These are phyloP conservation scores for Diaperis boleti DNA, from an alignment of 2,888 invertebrate genomes.

Conservation along the genomic window DNA sequence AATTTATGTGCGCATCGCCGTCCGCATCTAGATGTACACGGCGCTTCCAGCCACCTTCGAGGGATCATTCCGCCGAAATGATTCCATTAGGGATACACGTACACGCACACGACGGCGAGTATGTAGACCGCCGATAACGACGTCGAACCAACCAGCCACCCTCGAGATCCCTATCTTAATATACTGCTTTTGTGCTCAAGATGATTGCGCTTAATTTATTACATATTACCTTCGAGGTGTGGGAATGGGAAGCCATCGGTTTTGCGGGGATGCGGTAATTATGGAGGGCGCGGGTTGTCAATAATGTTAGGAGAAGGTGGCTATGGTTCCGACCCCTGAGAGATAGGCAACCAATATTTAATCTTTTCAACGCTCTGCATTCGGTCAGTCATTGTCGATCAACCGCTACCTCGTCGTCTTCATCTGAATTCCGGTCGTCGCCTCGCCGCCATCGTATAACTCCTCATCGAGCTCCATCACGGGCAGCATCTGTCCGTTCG, in stretches of 20 bases:
- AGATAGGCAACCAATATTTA: too few relatives aligned
- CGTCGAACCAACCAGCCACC: constrained; percentile 43
- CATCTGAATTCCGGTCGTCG: constrained; percentile 53
- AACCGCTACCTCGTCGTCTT: too few relatives aligned
- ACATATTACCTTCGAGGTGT: constrained; percentile 40
- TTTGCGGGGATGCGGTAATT: constrained; percentile 25
- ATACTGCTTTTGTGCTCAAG: constrained; percentile 54
- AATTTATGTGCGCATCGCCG: constrained; percentile 66
- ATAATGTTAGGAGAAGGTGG: too few relatives aligned
- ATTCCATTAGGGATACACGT: constrained; percentile 46
- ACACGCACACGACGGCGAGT: constrained; percentile 47
- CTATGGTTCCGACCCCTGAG: too few relatives aligned
- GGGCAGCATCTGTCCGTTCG: constrained; percentile 54
- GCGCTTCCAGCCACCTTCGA: constrained; percentile 53
- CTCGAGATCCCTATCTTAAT: constrained; percentile 52
- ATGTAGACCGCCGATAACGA: constrained; percentile 47
- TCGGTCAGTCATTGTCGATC: too few relatives aligned
- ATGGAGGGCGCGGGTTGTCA: background rate
- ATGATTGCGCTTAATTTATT: constrained; percentile 48
- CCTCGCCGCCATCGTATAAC: constrained; percentile 54
- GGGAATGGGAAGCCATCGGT: constrained; percentile 29
- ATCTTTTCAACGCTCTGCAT: too few relatives aligned
- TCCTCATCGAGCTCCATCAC: constrained; percentile 54
- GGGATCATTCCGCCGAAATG: constrained; percentile 50
- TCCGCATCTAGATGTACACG: constrained; percentile 63